Evolutionary conservation across 2,888 invertebrate species (phyloP).

Genomic region (Urechis unicinctus): DNA sequence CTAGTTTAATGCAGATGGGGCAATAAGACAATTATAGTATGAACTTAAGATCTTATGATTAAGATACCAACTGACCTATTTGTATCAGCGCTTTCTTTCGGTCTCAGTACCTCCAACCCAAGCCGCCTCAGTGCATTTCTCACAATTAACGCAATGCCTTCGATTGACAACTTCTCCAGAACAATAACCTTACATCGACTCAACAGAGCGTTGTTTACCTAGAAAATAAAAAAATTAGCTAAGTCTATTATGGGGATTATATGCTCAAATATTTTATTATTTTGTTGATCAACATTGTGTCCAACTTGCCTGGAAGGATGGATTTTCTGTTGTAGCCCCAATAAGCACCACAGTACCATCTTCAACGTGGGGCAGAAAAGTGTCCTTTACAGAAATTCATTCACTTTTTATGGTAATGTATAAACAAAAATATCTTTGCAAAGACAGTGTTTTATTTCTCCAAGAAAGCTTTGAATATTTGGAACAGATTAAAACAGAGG

Average conservation of each 20-base stretch:
- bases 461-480: neutral
- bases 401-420: too few species aligned
- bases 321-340: conserved; percentile 82
- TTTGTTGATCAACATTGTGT: too few species aligned
- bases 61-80: neutral
- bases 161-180: conserved; percentile 61
- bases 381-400: conserved; percentile 55
- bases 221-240: too few species aligned
- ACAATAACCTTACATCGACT: conserved; percentile 70
- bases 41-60: neutral
- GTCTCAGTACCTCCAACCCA: too few species aligned
- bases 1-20: too few species aligned
- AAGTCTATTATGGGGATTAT: too few species aligned
- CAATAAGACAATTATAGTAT: neutral
- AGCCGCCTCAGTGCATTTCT: too few species aligned
- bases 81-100: too few species aligned
- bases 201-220: conserved; percentile 67
- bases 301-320: too few species aligned
- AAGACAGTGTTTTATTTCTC: neutral
- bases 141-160: too few species aligned
- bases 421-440: too few species aligned
- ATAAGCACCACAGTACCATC: conserved; percentile 70
- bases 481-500: neutral
- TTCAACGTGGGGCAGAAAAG: conserved; percentile 73
- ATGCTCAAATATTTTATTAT: too few species aligned